These are phyloP conservation scores for Sphaerophoria rueppellii DNA, from an alignment of 2,888 invertebrate genomes.

Conservation along the genomic window DNA sequence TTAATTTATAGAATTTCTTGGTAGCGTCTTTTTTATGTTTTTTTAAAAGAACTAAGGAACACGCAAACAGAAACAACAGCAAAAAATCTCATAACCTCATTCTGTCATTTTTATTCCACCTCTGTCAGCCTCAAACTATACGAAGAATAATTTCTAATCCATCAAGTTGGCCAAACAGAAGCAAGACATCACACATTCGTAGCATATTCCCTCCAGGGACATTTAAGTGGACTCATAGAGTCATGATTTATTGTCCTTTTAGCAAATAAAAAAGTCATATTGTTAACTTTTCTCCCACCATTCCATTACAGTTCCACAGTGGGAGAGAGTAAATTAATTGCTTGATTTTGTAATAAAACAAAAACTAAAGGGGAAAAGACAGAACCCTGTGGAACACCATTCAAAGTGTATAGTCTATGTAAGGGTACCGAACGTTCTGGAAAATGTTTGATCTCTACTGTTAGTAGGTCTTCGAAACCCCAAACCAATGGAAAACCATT, in stretches of 20 bases:
- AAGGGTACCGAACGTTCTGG: too few species aligned
- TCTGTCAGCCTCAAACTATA: constrained; percentile 36
- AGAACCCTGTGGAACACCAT: background rate
- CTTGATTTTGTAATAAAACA: background rate
- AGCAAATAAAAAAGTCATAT: constrained; percentile 72
- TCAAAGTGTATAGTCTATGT: too few species aligned
- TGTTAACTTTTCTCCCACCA: constrained; percentile 50
- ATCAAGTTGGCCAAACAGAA: constrained; percentile 59
- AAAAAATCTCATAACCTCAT: constrained; percentile 49
- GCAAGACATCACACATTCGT: constrained; percentile 63
- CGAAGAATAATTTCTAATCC: constrained; percentile 68
- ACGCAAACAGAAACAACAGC: background rate
- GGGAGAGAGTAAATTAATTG: background rate
- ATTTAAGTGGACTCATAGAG: constrained; percentile 68
- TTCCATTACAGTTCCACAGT: background rate
- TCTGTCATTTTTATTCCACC: constrained; percentile 57
- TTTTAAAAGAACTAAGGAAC: background rate
- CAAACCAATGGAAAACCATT: background rate
- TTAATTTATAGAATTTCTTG: too few species aligned
- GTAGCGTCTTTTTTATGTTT: too few species aligned
- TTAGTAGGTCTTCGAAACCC: too few species aligned
- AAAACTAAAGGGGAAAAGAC: background rate
- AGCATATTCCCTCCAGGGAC: constrained; percentile 67
- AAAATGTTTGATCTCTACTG: too few species aligned
- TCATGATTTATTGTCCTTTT: constrained; percentile 72